A percentile compares a stretch with the other conserved stretches of the same genome.
phyloP scores from a whole-genome alignment of 2,113 vertebrate species.

The Bos indicus region DNA sequence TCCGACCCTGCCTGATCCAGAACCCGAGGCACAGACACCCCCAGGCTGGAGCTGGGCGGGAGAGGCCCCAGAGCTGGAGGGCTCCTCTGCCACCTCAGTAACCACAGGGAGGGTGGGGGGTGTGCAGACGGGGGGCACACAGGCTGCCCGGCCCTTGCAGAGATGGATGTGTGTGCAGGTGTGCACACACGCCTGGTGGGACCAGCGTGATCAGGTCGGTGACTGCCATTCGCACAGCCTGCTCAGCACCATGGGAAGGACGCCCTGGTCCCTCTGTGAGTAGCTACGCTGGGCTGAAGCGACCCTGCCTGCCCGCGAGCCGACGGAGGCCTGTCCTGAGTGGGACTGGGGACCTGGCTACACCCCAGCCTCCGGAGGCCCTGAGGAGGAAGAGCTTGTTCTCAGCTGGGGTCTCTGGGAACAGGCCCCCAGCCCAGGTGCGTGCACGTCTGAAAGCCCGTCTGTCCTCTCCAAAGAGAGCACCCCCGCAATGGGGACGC shows the following conservation, averaged over 20 bases:
- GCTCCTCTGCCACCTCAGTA: fast-evolving
- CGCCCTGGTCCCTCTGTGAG: not conserved
- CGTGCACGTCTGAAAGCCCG: not conserved
- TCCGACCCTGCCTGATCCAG: not conserved
- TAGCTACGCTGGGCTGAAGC: fast-evolving
- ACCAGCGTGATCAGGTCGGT: not conserved
- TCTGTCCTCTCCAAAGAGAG: not conserved
- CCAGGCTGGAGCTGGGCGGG: fast-evolving
- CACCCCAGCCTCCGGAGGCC: not conserved
- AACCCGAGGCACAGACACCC: not conserved
- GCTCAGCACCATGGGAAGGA: not conserved
- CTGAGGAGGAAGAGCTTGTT: not conserved
- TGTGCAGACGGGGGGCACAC: fast-evolving
- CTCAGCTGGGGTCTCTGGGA: not conserved
- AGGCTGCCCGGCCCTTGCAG: fast-evolving
- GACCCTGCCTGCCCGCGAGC: fast-evolving
- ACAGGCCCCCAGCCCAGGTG: not conserved
- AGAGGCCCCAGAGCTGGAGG: not conserved
- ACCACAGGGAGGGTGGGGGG: not conserved
- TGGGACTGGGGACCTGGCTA: fast-evolving
- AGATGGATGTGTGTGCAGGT: fast-evolving
- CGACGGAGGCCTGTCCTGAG: fast-evolving
- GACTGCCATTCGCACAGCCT: not conserved
- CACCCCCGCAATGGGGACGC: fast-evolving
- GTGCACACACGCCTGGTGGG: fast-evolving